Evolutionary conservation across 2,888 invertebrate species (phyloP), one percentile per base, ranked within the genome.

Genomic region (Xestia c-nigrum): DNA sequence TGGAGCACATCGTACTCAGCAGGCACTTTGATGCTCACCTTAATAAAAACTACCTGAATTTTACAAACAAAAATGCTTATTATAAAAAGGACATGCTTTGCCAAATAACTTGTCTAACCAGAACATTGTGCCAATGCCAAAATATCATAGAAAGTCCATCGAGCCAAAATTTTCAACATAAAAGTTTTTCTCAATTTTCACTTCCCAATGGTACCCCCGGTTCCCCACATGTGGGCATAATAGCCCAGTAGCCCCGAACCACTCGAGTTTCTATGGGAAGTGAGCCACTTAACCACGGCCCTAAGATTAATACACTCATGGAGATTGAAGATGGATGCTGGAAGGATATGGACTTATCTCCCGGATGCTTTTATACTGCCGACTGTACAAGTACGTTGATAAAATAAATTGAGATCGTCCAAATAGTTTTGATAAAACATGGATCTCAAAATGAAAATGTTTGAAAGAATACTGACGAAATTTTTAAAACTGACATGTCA

Each of bases 191-290:
- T 38, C 38, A 70, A 78, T 72, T 50, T 31, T 0, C 47, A 46
- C 70, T 70, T 81, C 76, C 43, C 75, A 64, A 50, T 52, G 38
- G 78, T 43, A 59, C 55, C 31, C 19, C 55, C n/a, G 69, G 67
- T 65, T 65, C 70, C 81, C 80, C 83, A 82, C 74, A 65, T 78
- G 83, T 85, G 80, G 65, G 47, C 84, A 80, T 84, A 85, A 78
- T 81, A 80, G 72, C 72, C 71, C 76, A 72, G 73, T 85, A 70
- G 83, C 75, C 63, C 77, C 74, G 59, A 82, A 69, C 78, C 84
- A 87, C 87, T 88, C 55, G 78, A 85, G 81, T 73, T 80, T 85
- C 72, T 82, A 85, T 87, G 84, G 82, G 88, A 88, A 87, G 85
- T 81, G 80, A 72, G 66, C 85, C 88, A 88, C 88, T 88, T 81